Evolutionary conservation across 64 coral and sea anemone genomes (phyloP).

Genomic region (Platygyra sinensis): DNA sequence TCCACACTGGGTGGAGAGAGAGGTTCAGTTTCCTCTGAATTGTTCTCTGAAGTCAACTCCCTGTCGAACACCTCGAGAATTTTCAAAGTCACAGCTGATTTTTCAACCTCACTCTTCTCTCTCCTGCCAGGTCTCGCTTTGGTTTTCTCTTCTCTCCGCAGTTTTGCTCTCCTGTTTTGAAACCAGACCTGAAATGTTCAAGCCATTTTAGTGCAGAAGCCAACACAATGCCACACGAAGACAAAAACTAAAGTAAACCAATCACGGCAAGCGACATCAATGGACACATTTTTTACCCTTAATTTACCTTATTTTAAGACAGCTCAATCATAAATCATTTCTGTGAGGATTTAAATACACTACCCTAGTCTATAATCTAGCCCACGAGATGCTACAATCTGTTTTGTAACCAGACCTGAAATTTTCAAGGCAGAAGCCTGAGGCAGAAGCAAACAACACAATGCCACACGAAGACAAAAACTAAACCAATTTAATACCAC

Average conservation of each 20-base stretch:
- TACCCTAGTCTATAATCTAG: neutral
- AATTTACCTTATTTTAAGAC: neutral
- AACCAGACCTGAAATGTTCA: constrained; percentile 80
- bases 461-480: neutral
- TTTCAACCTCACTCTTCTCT: constrained; percentile 80
- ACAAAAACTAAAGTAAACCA: neutral
- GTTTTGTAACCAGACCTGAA: constrained; percentile 94
- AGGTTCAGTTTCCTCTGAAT: neutral
- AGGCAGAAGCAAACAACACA: neutral
- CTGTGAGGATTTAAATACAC: neutral
- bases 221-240: neutral
- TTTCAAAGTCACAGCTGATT: constrained; percentile 31
- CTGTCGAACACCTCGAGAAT: constrained; percentile 41
- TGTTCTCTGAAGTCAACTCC: neutral
- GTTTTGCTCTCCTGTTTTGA: constrained; percentile 85
- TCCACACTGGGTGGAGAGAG: constrained; percentile 1
- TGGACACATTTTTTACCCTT: neutral
- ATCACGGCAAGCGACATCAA: neutral
- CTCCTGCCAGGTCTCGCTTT: constrained; percentile 75
- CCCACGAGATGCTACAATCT: neutral
- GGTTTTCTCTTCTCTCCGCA: constrained; percentile 86
- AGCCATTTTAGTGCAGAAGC: constrained; percentile 17
- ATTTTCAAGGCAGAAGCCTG: constrained; percentile 2
- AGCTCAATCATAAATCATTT: neutral
- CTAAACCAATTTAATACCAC: neutral